A percentile compares a stretch with the other conserved stretches of the same genome.
Conservation (phyloP, 2,797 vertebrate genomes). For the Neopelma chrysocephalum region DNA sequence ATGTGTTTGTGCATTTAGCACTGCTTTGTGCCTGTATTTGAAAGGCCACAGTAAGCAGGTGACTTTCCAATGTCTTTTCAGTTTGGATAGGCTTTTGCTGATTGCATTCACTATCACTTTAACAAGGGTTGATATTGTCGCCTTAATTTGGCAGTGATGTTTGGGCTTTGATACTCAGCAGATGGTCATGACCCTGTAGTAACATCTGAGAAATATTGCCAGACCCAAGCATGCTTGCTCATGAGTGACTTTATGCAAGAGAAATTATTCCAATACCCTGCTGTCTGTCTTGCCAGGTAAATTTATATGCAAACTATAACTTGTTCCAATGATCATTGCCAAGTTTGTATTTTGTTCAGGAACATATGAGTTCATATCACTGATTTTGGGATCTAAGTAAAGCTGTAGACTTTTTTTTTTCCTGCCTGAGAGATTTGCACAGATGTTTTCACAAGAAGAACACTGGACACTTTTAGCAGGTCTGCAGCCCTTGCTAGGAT, state of each 20-base stretch:
- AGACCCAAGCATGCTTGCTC: neutral
- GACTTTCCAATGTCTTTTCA: neutral
- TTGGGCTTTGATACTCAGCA: neutral
- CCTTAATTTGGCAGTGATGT: neutral
- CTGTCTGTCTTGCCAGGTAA: slow-evolving; percentile 31
- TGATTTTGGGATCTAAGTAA: neutral
- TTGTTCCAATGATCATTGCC: slow-evolving; percentile 4
- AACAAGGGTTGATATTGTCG: neutral
- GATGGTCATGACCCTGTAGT: neutral
- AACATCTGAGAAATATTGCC: neutral
- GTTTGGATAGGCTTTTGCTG: neutral
- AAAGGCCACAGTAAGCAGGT: neutral
- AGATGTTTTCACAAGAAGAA: neutral
- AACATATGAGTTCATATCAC: neutral
- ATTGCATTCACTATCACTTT: neutral
- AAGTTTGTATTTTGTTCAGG: slow-evolving; percentile 9
- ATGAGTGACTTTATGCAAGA: neutral
- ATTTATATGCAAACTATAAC: neutral
- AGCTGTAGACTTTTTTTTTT: neutral
- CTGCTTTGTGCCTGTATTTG: neutral
- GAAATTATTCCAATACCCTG: neutral
- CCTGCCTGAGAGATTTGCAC: neutral
- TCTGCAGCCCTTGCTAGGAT: neutral
- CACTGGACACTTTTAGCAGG: neutral
- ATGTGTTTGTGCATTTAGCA: neutral